Evolutionary conservation across 35 echinoderm and acorn worm species (phyloP).

Genomic region (Strongylocentrotus purpuratus): DNA sequence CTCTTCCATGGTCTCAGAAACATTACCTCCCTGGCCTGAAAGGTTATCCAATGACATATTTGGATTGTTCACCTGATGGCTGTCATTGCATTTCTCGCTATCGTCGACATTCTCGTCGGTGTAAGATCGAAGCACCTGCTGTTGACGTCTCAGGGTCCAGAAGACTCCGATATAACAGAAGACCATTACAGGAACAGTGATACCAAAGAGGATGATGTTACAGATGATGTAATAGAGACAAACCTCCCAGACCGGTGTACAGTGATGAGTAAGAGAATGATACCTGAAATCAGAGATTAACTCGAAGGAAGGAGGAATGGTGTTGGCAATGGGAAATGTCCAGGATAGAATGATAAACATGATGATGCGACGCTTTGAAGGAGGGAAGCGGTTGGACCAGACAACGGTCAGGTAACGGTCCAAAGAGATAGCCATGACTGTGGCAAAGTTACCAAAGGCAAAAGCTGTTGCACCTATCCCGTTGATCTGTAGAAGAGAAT

Average conservation of each 20-base stretch:
- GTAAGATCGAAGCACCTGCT: neutral
- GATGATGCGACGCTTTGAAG: neutral
- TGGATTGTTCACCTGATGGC: neutral
- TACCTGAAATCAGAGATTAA: slow-evolving; percentile 1
- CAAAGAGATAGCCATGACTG: neutral
- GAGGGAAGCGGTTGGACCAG: slow-evolving; percentile 1
- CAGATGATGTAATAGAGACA: slow-evolving; percentile 27
- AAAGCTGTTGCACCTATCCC: neutral
- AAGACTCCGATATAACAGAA: slow-evolving; percentile 7
- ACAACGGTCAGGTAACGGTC: slow-evolving; percentile 34
- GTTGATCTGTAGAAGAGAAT: neutral
- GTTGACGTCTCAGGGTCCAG: neutral
- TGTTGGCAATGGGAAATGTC: neutral
- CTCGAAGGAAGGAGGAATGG: neutral
- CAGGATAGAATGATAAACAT: neutral
- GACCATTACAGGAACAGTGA: slow-evolving; percentile 3
- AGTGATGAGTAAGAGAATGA: neutral
- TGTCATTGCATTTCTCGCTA: neutral
- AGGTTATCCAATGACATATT: neutral
- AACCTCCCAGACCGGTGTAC: neutral
- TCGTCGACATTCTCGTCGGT: neutral
- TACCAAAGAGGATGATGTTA: neutral
- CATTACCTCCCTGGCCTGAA: neutral
- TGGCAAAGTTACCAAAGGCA: neutral
- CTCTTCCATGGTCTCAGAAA: neutral